These are phyloP conservation scores for Notolabrus celidotus DNA, from an alignment of 2,797 vertebrate genomes.

Conservation along the genomic window DNA sequence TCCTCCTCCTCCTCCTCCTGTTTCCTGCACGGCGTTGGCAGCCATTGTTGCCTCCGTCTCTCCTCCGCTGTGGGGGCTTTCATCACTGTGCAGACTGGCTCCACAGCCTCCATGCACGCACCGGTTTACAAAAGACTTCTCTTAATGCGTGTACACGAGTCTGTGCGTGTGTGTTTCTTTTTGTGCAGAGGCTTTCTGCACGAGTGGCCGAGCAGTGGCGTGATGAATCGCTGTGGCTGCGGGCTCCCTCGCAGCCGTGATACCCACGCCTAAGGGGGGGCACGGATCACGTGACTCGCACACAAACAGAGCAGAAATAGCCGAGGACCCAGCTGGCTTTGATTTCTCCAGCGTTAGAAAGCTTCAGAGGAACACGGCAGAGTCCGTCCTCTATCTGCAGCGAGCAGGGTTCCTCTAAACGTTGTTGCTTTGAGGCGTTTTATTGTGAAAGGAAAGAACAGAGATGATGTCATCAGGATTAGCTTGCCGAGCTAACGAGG, in stretches of 20 bases:
- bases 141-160: conserved; percentile 6
- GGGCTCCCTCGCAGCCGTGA: conserved; percentile 18
- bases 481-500: background rate
- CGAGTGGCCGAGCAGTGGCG: conserved; percentile 29
- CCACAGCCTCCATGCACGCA: conserved; percentile 2
- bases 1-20: background rate
- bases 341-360: conserved; percentile 18
- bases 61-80: conserved; percentile 34
- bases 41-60: conserved; percentile 58
- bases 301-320: conserved; percentile 42
- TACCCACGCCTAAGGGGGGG: conserved; percentile 30
- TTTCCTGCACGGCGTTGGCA: conserved; percentile 23
- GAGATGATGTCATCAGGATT: background rate
- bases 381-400: background rate
- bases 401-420: background rate
- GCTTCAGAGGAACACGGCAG: background rate
- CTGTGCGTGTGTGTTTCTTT: conserved; percentile 8
- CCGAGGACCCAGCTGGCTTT: conserved; percentile 32
- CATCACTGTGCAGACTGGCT: background rate
- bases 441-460: background rate
- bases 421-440: background rate
- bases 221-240: conserved; percentile 44
- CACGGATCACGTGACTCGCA: conserved; percentile 46
- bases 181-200: conserved; percentile 37
- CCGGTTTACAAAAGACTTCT: conserved; percentile 37